phyloP scores from a whole-genome alignment of 2,113 vertebrate species.

The Polypterus senegalus region DNA sequence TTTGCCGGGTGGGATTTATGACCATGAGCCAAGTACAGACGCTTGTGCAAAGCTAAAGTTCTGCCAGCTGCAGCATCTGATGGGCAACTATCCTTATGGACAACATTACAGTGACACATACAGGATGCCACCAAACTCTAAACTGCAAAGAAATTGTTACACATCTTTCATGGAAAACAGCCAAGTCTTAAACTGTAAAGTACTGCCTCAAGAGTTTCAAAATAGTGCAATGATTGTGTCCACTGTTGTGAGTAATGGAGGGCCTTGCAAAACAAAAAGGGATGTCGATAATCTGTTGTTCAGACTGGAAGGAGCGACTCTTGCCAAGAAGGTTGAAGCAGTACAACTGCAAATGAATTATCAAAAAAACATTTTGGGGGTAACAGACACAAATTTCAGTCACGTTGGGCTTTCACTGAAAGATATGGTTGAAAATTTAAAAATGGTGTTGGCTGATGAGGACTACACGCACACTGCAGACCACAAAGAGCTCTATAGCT shows the following conservation, averaged over 20 bases:
- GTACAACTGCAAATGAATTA: slow-evolving; percentile 45
- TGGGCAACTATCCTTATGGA: slow-evolving; percentile 42
- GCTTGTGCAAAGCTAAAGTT: slow-evolving; percentile 24
- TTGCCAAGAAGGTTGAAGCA: slow-evolving; percentile 34
- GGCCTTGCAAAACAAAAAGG: slow-evolving; percentile 42
- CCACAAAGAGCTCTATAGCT: neutral
- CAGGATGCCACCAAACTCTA: slow-evolving; percentile 8
- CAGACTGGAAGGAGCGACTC: slow-evolving; percentile 29
- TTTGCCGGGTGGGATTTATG: slow-evolving; percentile 44
- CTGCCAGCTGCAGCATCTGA: slow-evolving; percentile 45
- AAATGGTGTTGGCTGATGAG: slow-evolving; percentile 31
- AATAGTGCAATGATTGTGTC: slow-evolving; percentile 27
- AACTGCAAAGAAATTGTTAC: too few relatives aligned
- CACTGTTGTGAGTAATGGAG: slow-evolving; percentile 36
- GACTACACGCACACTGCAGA: neutral
- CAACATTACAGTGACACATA: slow-evolving; percentile 14
- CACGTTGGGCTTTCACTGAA: slow-evolving; percentile 14
- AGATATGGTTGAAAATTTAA: slow-evolving; percentile 37
- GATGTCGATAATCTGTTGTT: slow-evolving; percentile 45
- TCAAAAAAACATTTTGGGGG: slow-evolving; percentile 42
- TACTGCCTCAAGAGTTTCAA: too few relatives aligned
- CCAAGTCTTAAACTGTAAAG: too few relatives aligned
- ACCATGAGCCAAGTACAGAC: slow-evolving; percentile 26
- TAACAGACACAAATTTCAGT: slow-evolving; percentile 27
- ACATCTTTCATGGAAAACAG: too few relatives aligned